phyloP scores from a whole-genome alignment of 2,797 vertebrate species.

The Mastacembelus armatus region DNA sequence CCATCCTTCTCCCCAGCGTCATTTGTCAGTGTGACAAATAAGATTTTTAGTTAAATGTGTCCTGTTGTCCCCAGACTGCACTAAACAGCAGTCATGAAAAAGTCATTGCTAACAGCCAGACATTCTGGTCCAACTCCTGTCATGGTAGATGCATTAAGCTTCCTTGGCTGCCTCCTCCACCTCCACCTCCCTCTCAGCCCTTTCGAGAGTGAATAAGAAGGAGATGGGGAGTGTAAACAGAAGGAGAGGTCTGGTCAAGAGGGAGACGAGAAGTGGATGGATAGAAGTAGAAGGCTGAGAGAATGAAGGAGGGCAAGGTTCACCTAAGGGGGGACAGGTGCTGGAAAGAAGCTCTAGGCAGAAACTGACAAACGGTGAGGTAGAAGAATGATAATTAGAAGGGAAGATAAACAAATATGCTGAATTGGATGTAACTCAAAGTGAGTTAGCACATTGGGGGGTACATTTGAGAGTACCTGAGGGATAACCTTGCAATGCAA shows the following conservation, averaged over 20 bases:
- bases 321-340: background rate
- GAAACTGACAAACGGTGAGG: slow-evolving; percentile 25
- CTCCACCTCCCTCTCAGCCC: slow-evolving; percentile 32
- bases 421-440: slow-evolving; percentile 58
- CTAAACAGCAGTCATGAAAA: slow-evolving; percentile 72
- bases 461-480: slow-evolving; percentile 43
- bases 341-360: slow-evolving; percentile 16
- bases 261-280: slow-evolving; percentile 22
- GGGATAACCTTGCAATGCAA: slow-evolving; percentile 48
- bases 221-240: slow-evolving; percentile 24
- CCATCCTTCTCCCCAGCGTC: slow-evolving; percentile 10
- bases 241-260: slow-evolving; percentile 1
- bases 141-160: slow-evolving; percentile 71
- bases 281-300: slow-evolving; percentile 16
- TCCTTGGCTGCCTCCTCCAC: slow-evolving; percentile 26
- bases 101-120: slow-evolving; percentile 66
- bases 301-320: slow-evolving; percentile 28
- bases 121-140: slow-evolving; percentile 60
- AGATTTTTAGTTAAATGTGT: slow-evolving; percentile 64
- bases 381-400: slow-evolving; percentile 28
- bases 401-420: slow-evolving; percentile 34
- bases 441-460: slow-evolving; percentile 28
- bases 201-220: slow-evolving; percentile 24
- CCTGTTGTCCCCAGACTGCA: slow-evolving; percentile 68
- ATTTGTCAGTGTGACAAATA: slow-evolving; percentile 74